Evolutionary conservation across 2,113 vertebrate species (phyloP).

Genomic region (Hirundichthys speculiger): DNA sequence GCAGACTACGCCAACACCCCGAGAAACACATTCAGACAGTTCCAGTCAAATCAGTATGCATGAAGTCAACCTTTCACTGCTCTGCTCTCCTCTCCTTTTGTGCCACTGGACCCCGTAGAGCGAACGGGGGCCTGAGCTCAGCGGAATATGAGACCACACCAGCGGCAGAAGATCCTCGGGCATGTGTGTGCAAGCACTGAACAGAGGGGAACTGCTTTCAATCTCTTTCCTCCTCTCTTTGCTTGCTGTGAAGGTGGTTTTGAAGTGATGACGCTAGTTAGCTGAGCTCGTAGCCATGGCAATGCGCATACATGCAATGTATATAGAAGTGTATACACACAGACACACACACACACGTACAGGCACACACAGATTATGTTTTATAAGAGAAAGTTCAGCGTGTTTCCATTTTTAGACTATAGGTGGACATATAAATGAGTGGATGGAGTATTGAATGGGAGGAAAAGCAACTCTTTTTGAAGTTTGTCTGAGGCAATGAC

Average conservation of each 20-base stretch:
- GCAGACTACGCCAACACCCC: conserved; percentile 40
- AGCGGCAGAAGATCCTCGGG: conserved; percentile 19
- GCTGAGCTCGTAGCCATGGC: conserved; percentile 59
- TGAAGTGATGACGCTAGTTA: conserved; percentile 73
- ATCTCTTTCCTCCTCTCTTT: conserved; percentile 55
- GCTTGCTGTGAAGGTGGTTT: conserved; percentile 73
- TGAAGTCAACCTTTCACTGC: conserved; percentile 36
- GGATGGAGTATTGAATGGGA: conserved; percentile 51
- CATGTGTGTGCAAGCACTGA: conserved; percentile 49
- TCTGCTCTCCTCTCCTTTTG: conserved; percentile 37
- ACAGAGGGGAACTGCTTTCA: conserved; percentile 50
- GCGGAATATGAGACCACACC: conserved; percentile 66
- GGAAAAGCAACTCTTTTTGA: conserved; percentile 46
- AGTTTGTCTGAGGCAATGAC: conserved; percentile 70
- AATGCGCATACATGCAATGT: conserved; percentile 64
- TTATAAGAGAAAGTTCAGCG: conserved; percentile 33
- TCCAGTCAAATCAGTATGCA: conserved; percentile 58
- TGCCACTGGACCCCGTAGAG: conserved; percentile 57
- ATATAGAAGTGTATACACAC: conserved; percentile 6
- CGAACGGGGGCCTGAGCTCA: conserved; percentile 50
- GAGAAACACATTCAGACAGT: conserved; percentile 48
- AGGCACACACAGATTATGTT: not conserved
- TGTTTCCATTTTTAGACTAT: conserved; percentile 44
- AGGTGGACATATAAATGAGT: conserved; percentile 46
- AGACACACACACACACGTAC: not conserved